These are phyloP conservation scores for Mionectes macconnelli DNA, from an alignment of 2,113 vertebrate species.

Conservation along the genomic window DNA sequence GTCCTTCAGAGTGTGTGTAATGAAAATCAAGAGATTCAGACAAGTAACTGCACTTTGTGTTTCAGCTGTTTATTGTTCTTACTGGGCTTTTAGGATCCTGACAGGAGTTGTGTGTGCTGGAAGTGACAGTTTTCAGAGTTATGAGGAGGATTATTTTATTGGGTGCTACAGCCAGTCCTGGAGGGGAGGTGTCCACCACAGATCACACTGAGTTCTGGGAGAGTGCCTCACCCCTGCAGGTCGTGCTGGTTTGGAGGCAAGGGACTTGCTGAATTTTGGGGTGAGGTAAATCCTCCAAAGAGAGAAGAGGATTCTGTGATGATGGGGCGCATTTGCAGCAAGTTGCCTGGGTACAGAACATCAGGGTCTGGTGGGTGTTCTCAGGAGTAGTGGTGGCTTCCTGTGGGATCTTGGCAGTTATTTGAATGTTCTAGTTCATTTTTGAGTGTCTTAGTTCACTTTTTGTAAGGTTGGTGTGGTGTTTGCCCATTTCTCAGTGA, in stretches of 20 bases:
- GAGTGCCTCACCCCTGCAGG: not conserved
- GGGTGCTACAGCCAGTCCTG: not conserved
- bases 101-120: slow-evolving; percentile 18
- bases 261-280: not conserved
- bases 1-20: not conserved
- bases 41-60: not conserved
- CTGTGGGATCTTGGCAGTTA: not conserved
- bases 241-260: not conserved
- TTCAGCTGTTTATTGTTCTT: slow-evolving; percentile 31
- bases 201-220: not conserved
- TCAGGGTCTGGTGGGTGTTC: not conserved
- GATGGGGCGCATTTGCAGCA: not conserved
- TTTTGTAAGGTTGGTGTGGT: not conserved
- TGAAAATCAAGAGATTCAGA: not conserved
- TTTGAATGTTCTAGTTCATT: not conserved
- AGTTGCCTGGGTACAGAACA: not conserved
- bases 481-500: not conserved
- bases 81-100: not conserved
- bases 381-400: not conserved
- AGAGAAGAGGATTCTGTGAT: not conserved
- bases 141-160: not conserved
- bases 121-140: slow-evolving; percentile 28
- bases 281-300: not conserved
- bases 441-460: not conserved
- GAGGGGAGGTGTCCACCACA: not conserved